Conservation (phyloP, 2,113 vertebrate genomes). For the Ameiurus melas region DNA sequence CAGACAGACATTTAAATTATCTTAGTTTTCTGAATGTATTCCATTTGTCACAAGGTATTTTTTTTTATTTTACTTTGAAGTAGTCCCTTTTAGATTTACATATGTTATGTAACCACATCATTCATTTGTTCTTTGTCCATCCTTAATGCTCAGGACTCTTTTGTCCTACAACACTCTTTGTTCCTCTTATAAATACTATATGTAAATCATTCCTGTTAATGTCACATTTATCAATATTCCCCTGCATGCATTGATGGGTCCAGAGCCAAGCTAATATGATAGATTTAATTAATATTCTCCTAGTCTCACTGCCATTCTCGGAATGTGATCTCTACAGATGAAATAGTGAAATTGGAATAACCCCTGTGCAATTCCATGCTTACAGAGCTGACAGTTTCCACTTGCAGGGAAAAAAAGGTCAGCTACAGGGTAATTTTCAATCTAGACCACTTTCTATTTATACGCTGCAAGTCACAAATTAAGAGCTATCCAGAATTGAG, state of each 20-base stretch:
- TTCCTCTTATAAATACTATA: background rate
- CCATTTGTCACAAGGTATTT: background rate
- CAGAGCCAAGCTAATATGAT: background rate
- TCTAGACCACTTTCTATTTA: background rate
- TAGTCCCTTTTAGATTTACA: background rate
- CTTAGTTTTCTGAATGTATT: background rate
- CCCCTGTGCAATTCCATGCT: background rate
- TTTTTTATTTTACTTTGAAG: background rate
- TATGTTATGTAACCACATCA: background rate
- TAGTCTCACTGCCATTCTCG: background rate
- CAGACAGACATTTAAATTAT: too few species aligned
- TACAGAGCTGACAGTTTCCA: background rate
- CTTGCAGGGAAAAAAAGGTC: slow-evolving; percentile 2
- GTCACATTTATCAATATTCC: background rate
- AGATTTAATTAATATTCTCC: background rate
- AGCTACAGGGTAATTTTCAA: background rate
- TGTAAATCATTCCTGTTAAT: background rate
- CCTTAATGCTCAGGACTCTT: background rate
- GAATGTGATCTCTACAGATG: background rate
- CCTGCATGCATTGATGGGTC: background rate
- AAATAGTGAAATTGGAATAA: background rate
- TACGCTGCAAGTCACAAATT: background rate
- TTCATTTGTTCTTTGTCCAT: background rate
- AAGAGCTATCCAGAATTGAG: background rate
- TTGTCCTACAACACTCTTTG: background rate